phyloP scores from a whole-genome alignment of 2,797 vertebrate genomes.

The Fratercula arctica region DNA sequence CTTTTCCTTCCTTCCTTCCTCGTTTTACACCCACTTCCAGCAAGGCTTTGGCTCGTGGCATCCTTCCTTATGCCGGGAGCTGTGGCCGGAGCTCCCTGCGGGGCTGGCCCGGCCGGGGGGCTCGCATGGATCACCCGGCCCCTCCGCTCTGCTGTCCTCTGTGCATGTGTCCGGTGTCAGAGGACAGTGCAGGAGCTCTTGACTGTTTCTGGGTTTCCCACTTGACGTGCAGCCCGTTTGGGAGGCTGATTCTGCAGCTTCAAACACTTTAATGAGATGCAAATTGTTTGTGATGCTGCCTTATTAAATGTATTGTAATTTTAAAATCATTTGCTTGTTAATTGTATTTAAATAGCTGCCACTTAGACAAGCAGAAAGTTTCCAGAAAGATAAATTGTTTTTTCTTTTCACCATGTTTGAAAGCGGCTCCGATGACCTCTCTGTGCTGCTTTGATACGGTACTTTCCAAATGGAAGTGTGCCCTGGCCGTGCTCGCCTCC shows the following conservation, averaged over 20 bases:
- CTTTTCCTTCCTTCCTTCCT: conserved; percentile 60
- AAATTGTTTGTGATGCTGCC: conserved; percentile 69
- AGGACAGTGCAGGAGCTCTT: not conserved
- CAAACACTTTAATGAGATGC: conserved; percentile 58
- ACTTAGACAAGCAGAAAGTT: conserved; percentile 67
- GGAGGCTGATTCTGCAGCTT: conserved; percentile 50
- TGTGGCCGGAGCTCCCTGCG: not conserved
- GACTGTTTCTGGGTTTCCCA: not conserved
- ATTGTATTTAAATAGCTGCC: conserved; percentile 76
- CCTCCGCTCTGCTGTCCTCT: not conserved
- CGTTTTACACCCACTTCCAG: conserved; percentile 54
- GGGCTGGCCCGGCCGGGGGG: not conserved
- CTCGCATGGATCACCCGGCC: not conserved
- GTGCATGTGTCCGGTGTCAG: accelerated
- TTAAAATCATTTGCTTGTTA: conserved; percentile 76
- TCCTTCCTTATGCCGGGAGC: not conserved
- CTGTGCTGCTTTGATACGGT: conserved; percentile 49
- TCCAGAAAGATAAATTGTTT: conserved; percentile 48
- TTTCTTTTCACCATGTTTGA: conserved; percentile 38
- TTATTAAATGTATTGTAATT: conserved; percentile 75
- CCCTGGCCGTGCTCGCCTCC: not conserved
- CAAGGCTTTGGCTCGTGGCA: conserved; percentile 38
- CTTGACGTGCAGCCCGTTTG: conserved; percentile 9
- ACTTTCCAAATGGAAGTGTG: not conserved
- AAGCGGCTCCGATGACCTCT: conserved; percentile 54